Evolutionary conservation across 2,888 invertebrate genomes (phyloP), one percentile per base, ranked within the genome.

Genomic region (Euclidia mi): DNA sequence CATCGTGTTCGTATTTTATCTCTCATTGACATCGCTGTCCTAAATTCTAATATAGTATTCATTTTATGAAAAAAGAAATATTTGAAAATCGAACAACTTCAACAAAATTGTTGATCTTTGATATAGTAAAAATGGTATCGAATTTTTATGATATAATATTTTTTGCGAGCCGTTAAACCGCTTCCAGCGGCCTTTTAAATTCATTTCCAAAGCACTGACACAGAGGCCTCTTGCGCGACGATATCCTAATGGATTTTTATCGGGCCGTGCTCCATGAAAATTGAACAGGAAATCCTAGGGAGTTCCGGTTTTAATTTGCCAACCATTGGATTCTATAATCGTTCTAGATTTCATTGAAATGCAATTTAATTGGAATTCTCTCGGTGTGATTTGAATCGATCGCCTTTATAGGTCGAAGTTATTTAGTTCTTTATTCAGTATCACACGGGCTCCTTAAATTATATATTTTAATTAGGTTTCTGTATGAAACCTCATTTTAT

Each of bases 341-440:
- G 88, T 81, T 80, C 86, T 89, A 90, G 91, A 91, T 92, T 91
- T 90, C 88, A 88, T 88, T 90, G 88, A 90, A 83, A 91, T 89
- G 90, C 90, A 88, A 88, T 91, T 91, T 90, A 91, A 92, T 90
- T 89, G 89, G 85, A 91, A 89, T 91, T 88, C 89, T 76, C 79
- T 79, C 74, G 76, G 79, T 63, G 65, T 65, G 72, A 85, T 86
- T 84, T 81, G 81, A 86, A 86, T 85, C 81, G 87, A 86, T 84
- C 82, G 78, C 81, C 81, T 81, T 72, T 79, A 75, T 84, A 79
- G 79, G 77, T 79, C 78, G 77, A 64, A 72, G 57, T 67, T 71
- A 65, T 64, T 67, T 62, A 62, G 37, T 58, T 64, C 74, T 71
- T 71, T 74, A 71, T 74, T 51, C 58, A 43, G 44, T 49, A 50